phyloP scores from a whole-genome alignment of 2,113 vertebrate species.

The Aptenodytes forsteri region DNA sequence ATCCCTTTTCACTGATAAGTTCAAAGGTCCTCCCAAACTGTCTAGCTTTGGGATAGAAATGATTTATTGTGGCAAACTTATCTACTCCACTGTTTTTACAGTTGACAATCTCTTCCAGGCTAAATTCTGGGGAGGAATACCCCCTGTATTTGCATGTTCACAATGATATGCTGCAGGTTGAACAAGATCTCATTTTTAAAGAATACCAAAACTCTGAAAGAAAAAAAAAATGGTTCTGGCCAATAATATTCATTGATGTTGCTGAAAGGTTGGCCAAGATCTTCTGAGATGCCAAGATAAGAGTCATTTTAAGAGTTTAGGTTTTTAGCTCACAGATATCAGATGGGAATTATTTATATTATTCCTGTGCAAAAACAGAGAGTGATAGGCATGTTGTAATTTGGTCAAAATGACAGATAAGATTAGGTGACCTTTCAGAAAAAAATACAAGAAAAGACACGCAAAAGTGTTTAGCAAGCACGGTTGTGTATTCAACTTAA shows the following conservation, averaged over 20 bases:
- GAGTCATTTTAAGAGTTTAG: neutral
- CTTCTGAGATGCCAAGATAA: neutral
- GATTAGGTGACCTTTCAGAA: neutral
- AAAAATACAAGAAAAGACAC: neutral
- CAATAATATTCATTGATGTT: neutral
- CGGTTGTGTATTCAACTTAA: neutral
- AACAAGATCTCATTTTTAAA: neutral
- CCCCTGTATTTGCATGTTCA: neutral
- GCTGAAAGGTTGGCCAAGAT: neutral
- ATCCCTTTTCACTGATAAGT: neutral
- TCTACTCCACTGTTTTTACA: neutral
- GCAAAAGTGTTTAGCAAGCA: neutral
- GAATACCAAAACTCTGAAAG: neutral
- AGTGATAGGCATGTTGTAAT: neutral
- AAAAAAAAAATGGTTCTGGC: neutral
- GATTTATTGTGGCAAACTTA: neutral
- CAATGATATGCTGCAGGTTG: accelerated
- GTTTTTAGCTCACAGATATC: neutral
- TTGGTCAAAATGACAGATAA: neutral
- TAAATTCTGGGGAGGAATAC: neutral
- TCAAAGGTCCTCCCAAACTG: neutral
- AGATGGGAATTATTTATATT: neutral
- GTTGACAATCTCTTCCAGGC: neutral
- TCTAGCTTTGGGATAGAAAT: neutral
- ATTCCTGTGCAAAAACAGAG: neutral